These are phyloP conservation scores for Phrynosoma blainvillii DNA, from an alignment of 2,113 vertebrate species.

Conservation along the genomic window DNA sequence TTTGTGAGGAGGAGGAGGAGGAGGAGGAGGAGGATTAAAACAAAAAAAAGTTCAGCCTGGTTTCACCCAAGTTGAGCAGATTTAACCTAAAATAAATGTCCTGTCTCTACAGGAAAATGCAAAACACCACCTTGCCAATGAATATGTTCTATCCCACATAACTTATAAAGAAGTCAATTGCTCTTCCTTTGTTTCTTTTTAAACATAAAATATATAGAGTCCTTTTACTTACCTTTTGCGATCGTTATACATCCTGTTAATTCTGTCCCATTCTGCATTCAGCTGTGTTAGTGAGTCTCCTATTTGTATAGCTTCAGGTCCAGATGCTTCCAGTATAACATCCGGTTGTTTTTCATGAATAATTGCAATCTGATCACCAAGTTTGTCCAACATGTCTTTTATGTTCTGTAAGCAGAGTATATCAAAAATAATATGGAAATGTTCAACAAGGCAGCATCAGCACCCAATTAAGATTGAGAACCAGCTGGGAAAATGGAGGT, in stretches of 20 bases:
- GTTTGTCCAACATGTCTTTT: constrained; percentile 87
- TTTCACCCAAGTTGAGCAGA: neutral
- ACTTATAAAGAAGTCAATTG: neutral
- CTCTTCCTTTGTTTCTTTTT: neutral
- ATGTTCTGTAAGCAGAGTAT: constrained; percentile 79
- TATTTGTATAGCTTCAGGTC: constrained; percentile 86
- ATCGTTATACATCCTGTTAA: constrained; percentile 91
- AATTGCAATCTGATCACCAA: constrained; percentile 85
- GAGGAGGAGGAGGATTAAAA: neutral
- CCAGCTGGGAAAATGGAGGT: neutral
- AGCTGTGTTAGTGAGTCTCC: constrained; percentile 86
- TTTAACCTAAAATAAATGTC: neutral
- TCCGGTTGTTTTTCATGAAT: constrained; percentile 92
- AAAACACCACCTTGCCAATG: neutral
- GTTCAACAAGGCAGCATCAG: neutral
- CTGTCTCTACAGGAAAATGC: neutral
- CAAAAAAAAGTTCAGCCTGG: neutral
- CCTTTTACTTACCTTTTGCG: constrained; percentile 84
- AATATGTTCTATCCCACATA: neutral
- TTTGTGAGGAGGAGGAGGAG: neutral
- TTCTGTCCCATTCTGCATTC: constrained; percentile 91
- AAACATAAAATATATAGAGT: neutral
- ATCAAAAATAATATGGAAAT: constrained; percentile 12
- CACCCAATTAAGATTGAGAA: neutral
- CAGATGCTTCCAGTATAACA: constrained; percentile 84